Evolutionary conservation across 2,888 invertebrate species (phyloP).

Genomic region (Tolmerus cingulatus): DNA sequence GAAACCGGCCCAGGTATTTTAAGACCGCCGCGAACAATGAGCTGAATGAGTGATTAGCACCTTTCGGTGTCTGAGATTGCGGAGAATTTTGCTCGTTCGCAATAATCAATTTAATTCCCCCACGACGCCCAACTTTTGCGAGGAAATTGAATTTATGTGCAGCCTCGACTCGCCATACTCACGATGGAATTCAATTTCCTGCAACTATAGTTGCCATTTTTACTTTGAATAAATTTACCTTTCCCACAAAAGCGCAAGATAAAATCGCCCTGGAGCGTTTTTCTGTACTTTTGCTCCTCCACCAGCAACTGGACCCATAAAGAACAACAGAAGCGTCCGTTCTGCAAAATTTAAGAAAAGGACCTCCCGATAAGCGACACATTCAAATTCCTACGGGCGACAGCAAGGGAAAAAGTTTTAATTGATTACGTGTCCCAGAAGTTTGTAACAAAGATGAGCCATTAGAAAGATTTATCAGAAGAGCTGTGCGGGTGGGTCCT

Average conservation of each 20-base stretch:
- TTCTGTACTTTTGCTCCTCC: not conserved
- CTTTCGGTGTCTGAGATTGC: not conserved
- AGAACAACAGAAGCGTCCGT: not conserved
- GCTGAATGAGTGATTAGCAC: not conserved
- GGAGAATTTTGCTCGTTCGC: not conserved
- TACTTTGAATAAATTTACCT: not conserved
- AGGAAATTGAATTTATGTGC: conserved; percentile 3
- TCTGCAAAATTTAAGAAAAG: not conserved
- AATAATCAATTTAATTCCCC: not conserved
- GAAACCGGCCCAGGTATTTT: conserved; percentile 2
- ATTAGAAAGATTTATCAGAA: not conserved
- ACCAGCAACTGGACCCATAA: not conserved
- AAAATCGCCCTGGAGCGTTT: not conserved
- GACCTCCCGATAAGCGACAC: not conserved
- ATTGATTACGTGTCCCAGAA: conserved; percentile 32
- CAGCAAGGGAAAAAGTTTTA: conserved; percentile 4
- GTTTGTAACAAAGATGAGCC: conserved; percentile 17
- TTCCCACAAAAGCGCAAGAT: not conserved
- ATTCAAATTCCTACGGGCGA: conserved; percentile 5
- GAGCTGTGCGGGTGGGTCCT: not conserved
- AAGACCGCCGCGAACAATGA: not conserved
- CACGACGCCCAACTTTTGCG: not conserved
- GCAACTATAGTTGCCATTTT: not conserved
- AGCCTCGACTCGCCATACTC: not conserved
- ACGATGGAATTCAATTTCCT: conserved; percentile 9